A percentile compares a stretch with the other conserved stretches of the same genome.
Evolutionary conservation across 2,797 vertebrate species (phyloP).

Genomic region (Coendou prehensilis): DNA sequence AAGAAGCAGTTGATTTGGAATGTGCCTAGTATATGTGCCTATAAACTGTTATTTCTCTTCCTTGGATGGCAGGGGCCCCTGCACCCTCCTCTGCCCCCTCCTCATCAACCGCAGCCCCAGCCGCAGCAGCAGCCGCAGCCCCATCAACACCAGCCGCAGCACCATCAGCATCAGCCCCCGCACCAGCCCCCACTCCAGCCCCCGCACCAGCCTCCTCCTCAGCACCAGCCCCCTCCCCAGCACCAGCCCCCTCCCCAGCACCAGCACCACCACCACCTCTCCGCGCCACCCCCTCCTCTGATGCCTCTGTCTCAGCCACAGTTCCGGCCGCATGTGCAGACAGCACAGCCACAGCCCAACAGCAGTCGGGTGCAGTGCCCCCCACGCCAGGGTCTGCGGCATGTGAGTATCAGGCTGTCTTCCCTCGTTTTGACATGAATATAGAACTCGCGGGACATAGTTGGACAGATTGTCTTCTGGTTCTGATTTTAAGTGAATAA

Average conservation of each 20-base stretch:
- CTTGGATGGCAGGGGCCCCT: slow-evolving; percentile 90
- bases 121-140: slow-evolving; percentile 90
- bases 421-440: not conserved
- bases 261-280: slow-evolving; percentile 90
- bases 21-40: fast-evolving
- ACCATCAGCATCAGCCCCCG: slow-evolving; percentile 90
- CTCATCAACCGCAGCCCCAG: slow-evolving; percentile 92
- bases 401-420: slow-evolving; percentile 90
- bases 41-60: slow-evolving; percentile 19
- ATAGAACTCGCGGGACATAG: fast-evolving
- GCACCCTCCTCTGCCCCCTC: slow-evolving; percentile 92
- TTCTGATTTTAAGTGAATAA: not conserved
- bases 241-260: slow-evolving; percentile 88
- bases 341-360: slow-evolving; percentile 91
- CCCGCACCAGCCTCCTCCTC: slow-evolving; percentile 90
- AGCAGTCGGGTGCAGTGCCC: slow-evolving; percentile 92
- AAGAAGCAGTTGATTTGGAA: not conserved
- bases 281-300: slow-evolving; percentile 92
- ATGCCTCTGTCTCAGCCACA: slow-evolving; percentile 94
- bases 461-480: not conserved
- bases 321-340: slow-evolving; percentile 93
- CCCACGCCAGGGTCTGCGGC: slow-evolving; percentile 91
- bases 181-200: slow-evolving; percentile 87
- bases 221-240: slow-evolving; percentile 87
- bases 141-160: slow-evolving; percentile 87